Conservation (phyloP, 1,140 invertebrate genomes). For the Frieseomelitta varia region DNA sequence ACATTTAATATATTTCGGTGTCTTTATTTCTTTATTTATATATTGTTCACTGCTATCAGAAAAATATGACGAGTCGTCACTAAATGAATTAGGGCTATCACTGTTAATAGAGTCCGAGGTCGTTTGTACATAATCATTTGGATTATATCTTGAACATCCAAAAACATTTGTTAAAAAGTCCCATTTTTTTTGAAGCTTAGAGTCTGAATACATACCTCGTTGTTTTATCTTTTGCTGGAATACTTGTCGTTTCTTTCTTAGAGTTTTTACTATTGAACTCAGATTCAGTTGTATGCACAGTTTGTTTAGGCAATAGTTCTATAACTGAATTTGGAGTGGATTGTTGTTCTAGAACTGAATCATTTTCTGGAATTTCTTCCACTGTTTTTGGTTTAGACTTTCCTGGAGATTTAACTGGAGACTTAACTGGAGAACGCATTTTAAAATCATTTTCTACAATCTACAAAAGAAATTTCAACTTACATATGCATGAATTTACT, state of each 20-base stretch:
- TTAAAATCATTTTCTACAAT: conserved; percentile 47
- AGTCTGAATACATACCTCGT: conserved; percentile 59
- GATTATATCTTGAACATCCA: conserved; percentile 74
- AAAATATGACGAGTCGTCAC: conserved; percentile 79
- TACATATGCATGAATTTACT: not conserved
- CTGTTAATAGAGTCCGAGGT: conserved; percentile 66
- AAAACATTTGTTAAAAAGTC: not conserved
- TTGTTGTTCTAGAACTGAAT: conserved; percentile 17
- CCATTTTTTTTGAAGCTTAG: not conserved
- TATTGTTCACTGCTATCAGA: conserved; percentile 68
- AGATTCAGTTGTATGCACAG: not conserved
- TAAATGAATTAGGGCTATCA: conserved; percentile 70
- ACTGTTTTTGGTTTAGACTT: not conserved
- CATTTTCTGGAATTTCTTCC: not conserved
- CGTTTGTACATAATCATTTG: conserved; percentile 73
- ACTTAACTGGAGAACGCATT: not conserved
- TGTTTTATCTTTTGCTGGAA: conserved; percentile 66
- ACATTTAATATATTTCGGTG: conserved; percentile 56
- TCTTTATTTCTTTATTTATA: conserved; percentile 57
- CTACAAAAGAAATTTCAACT: conserved; percentile 21
- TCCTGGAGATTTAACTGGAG: not conserved
- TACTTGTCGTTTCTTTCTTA: conserved; percentile 61
- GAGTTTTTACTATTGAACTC: conserved; percentile 68
- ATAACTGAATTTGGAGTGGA: not conserved
- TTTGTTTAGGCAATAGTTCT: not conserved